Evolutionary conservation across 2,797 vertebrate species (phyloP).

Genomic region (Chaetophractus vellerosus): DNA sequence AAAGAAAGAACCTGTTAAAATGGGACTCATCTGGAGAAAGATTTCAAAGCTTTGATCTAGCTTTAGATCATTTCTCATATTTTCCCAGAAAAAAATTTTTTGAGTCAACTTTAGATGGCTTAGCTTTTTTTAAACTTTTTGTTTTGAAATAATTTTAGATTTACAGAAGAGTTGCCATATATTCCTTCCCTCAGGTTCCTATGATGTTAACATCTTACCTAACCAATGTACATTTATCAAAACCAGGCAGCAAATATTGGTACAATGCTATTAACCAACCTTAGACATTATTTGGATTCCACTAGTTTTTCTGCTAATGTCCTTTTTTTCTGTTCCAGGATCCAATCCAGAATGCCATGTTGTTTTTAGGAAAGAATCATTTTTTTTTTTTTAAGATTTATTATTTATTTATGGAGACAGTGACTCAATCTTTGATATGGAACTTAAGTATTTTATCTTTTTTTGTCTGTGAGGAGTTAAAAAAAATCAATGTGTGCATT

Average conservation of each 20-base stretch:
- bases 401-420: background rate
- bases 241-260: background rate
- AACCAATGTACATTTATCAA: background rate
- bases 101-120: background rate
- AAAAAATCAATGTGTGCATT: background rate
- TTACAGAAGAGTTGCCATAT: background rate
- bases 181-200: background rate
- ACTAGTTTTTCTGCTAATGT: background rate
- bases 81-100: background rate
- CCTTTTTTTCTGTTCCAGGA: background rate
- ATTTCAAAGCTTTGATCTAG: background rate
- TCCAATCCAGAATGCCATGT: background rate
- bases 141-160: background rate
- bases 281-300: slow-evolving; percentile 19
- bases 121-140: background rate
- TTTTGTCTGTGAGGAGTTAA: background rate
- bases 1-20: background rate
- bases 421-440: background rate
- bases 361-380: background rate
- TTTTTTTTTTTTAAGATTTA: no score
- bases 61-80: background rate
- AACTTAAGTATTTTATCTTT: background rate
- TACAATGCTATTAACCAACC: background rate
- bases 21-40: background rate
- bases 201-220: background rate